Evolutionary conservation across 2,888 invertebrate species (phyloP).

Genomic region (Dexiosoma caninum): DNA sequence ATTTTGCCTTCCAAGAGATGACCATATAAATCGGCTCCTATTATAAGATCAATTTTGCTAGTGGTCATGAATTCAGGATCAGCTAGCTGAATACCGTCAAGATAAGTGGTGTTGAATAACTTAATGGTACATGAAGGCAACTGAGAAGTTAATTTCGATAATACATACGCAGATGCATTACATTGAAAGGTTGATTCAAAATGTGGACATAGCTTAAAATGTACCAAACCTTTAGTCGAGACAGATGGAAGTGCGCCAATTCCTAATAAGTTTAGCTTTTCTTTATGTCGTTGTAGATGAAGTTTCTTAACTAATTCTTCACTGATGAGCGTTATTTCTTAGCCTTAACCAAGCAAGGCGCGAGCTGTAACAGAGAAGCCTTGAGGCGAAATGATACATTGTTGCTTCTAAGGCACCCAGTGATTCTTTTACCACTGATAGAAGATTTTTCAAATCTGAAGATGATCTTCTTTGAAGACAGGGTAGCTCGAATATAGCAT

Average conservation of each 20-base stretch:
- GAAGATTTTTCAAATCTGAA: too few relatives aligned
- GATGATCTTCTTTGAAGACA: too few relatives aligned
- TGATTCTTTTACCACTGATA: neutral
- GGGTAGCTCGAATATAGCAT: neutral
- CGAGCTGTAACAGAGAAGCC: neutral
- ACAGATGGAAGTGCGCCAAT: neutral
- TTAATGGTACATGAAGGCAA: too few relatives aligned
- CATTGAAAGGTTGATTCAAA: too few relatives aligned
- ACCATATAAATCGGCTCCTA: conserved; percentile 15
- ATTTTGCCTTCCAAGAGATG: conserved; percentile 13
- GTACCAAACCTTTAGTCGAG: too few relatives aligned
- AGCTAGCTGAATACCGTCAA: conserved; percentile 1
- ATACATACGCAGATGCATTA: neutral
- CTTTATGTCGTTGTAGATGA: neutral
- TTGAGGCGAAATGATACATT: neutral
- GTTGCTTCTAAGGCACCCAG: neutral
- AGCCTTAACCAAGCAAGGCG: conserved; percentile 10
- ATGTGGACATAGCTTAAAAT: too few relatives aligned
- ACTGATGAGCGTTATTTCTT: conserved; percentile 5
- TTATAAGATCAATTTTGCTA: conserved; percentile 9
- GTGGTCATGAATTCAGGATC: neutral
- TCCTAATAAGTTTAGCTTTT: neutral
- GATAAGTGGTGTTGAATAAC: neutral
- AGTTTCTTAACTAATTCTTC: neutral
- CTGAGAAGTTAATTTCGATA: too few relatives aligned